A percentile compares a stretch with the other conserved stretches of the same genome.
phyloP scores from a whole-genome alignment of 2,888 invertebrate species.

The Drosophila multiciliata region DNA sequence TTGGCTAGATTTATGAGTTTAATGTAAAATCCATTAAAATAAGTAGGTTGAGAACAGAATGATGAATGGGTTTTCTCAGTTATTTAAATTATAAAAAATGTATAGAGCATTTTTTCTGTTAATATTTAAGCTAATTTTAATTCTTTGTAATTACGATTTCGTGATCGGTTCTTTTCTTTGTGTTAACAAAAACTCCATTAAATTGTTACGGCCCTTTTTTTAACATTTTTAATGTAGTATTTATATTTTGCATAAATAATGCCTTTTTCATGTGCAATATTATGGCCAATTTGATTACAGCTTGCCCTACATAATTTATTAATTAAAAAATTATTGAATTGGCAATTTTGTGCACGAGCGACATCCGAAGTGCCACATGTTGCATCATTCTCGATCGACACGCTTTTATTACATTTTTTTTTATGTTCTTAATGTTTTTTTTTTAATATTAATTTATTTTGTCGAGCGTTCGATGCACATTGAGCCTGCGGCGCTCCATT shows the following conservation, averaged over 20 bases:
- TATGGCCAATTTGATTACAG: conserved; percentile 25
- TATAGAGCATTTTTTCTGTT: not conserved
- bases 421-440: conserved; percentile 8
- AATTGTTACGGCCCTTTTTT: not conserved
- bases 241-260: not conserved
- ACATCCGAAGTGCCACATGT: conserved; percentile 59
- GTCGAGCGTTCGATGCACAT: conserved; percentile 4
- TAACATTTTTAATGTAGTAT: not conserved
- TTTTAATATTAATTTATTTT: conserved; percentile 29
- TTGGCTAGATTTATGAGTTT: conserved; percentile 37
- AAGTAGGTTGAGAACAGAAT: conserved; percentile 13
- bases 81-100: no score
- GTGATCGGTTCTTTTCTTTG: not conserved
- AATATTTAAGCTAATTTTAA: not conserved
- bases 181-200: not conserved
- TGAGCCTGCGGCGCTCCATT: conserved; percentile 54
- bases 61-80: not conserved
- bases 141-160: not conserved
- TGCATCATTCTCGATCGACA: conserved; percentile 55
- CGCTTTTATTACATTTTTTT: conserved; percentile 9
- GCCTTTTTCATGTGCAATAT: conserved; percentile 15
- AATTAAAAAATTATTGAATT: conserved; percentile 48
- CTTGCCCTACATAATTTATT: conserved; percentile 55
- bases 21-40: conserved; percentile 25
- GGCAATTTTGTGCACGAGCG: conserved; percentile 51